phyloP scores from a whole-genome alignment of 2,113 vertebrate genomes.

The Hypomesus transpacificus region DNA sequence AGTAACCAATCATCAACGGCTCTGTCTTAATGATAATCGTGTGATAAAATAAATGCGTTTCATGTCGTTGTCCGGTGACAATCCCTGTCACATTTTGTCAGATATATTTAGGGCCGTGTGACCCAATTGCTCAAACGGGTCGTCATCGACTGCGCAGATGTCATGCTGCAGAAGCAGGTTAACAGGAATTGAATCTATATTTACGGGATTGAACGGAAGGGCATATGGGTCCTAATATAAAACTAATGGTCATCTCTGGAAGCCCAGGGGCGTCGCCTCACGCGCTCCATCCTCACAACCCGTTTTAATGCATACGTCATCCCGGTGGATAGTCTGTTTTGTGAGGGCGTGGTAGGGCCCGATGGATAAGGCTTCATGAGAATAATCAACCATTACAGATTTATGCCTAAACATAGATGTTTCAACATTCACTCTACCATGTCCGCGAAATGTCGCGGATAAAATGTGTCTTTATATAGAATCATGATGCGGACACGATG shows the following conservation, averaged over 20 bases:
- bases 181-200: background rate
- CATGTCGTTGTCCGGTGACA: background rate
- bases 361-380: too few species aligned
- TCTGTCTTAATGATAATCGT: background rate
- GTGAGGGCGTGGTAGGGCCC: too few species aligned
- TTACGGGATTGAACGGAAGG: background rate
- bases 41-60: background rate
- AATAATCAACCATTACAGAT: too few species aligned
- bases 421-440: too few species aligned
- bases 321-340: too few species aligned
- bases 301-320: too few species aligned
- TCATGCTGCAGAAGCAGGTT: background rate
- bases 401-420: too few species aligned
- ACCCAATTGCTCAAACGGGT: background rate
- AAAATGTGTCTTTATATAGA: too few species aligned
- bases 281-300: too few species aligned
- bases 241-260: background rate
- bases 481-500: too few species aligned
- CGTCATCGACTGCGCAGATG: background rate
- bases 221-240: background rate
- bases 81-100: background rate
- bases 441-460: too few species aligned
- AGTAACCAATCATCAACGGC: background rate
- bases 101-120: conserved; percentile 1
- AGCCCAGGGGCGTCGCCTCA: conserved; percentile 5